A percentile compares a stretch with the other conserved stretches of the same genome.
These are phyloP conservation scores for Drosophila mettleri DNA, from an alignment of 2,888 invertebrate species.

Conservation along the genomic window DNA sequence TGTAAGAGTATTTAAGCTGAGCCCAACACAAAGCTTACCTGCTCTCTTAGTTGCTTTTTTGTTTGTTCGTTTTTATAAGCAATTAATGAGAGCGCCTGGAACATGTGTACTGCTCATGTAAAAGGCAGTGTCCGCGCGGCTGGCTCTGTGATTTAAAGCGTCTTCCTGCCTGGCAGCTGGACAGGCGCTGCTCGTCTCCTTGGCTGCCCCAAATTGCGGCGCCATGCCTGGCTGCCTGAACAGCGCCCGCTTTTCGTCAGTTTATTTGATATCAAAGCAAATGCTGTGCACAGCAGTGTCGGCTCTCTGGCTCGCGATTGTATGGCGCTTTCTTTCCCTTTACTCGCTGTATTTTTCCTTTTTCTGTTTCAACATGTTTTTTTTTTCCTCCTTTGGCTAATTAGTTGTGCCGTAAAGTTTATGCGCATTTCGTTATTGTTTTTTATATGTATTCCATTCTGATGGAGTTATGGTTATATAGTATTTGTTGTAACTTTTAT, in stretches of 20 bases:
- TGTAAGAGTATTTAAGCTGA: slow-evolving; percentile 3
- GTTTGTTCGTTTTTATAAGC: slow-evolving; percentile 2
- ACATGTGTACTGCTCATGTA: slow-evolving; percentile 73
- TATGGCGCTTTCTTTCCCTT: slow-evolving; percentile 8
- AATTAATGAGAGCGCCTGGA: slow-evolving; percentile 35
- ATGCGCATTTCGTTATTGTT: slow-evolving; percentile 71
- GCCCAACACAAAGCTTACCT: neutral
- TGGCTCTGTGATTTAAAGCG: slow-evolving; percentile 2
- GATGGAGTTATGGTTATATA: slow-evolving; percentile 49
- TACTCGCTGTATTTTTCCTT: neutral
- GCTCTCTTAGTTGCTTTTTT: neutral
- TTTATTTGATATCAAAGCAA: slow-evolving; percentile 32
- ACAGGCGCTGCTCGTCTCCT: slow-evolving; percentile 10
- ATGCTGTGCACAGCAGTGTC: slow-evolving; percentile 21
- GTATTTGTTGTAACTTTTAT: slow-evolving; percentile 72
- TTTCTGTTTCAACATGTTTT: neutral
- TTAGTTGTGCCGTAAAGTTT: slow-evolving; percentile 75
- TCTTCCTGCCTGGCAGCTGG: slow-evolving; percentile 28
- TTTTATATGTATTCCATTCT: slow-evolving; percentile 36
- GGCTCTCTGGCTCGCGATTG: neutral
- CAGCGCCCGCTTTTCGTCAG: slow-evolving; percentile 8
- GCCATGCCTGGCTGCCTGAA: slow-evolving; percentile 15
- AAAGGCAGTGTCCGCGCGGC: slow-evolving; percentile 9
- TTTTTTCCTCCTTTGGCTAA: slow-evolving; percentile 41
- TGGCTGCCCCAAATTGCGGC: slow-evolving; percentile 18